Conservation (phyloP, 2,888 invertebrate genomes). For the Eupithecia dodoneata region DNA sequence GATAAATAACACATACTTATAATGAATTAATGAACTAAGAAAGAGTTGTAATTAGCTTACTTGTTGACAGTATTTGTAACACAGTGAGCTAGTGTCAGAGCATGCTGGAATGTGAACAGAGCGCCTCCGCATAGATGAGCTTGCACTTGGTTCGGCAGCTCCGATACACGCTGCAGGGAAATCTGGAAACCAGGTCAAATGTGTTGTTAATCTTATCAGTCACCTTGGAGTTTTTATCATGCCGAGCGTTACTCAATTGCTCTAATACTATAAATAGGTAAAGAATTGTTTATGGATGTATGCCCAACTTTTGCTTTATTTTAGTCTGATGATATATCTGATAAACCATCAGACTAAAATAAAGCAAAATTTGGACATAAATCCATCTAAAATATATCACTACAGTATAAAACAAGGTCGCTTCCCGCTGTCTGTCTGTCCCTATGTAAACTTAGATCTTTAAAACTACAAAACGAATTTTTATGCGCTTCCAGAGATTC, state of each 20-base stretch:
- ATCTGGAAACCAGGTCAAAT: slow-evolving; percentile 38
- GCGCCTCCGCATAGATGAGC: slow-evolving; percentile 55
- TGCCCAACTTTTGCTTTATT: neutral
- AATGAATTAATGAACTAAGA: neutral
- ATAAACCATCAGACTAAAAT: too few relatives aligned
- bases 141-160: slow-evolving; percentile 31
- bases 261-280: too few relatives aligned
- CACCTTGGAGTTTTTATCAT: neutral
- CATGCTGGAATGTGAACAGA: slow-evolving; percentile 47
- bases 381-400: too few relatives aligned
- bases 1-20: too few relatives aligned
- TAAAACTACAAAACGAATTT: too few relatives aligned
- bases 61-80: slow-evolving; percentile 30
- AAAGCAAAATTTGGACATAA: too few relatives aligned
- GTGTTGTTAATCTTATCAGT: neutral
- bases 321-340: neutral
- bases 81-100: slow-evolving; percentile 53
- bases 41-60: slow-evolving; percentile 36
- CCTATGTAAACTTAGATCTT: too few relatives aligned
- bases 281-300: too few relatives aligned
- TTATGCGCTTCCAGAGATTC: too few relatives aligned
- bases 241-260: neutral
- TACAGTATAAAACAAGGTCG: too few relatives aligned
- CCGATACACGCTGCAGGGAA: slow-evolving; percentile 46
- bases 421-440: too few relatives aligned